Evolutionary conservation across 2,113 vertebrate genomes (phyloP).

Genomic region (Myotis yumanensis): DNA sequence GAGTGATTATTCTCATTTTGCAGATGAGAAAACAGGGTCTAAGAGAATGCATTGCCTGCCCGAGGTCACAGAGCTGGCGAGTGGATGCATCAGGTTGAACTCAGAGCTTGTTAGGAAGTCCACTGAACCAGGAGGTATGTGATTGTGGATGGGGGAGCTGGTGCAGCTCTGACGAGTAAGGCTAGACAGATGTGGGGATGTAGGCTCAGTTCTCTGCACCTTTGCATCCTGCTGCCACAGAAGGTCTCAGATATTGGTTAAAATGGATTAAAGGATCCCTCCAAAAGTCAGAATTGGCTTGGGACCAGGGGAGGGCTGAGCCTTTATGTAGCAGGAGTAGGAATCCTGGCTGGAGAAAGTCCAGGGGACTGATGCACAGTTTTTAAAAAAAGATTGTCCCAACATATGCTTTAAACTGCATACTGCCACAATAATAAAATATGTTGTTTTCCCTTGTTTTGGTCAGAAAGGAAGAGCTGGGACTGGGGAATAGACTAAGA

Average conservation of each 20-base stretch:
- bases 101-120: background rate
- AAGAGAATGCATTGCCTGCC: background rate
- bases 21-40: background rate
- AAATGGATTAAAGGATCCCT: background rate
- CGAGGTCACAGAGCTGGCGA: background rate
- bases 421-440: background rate
- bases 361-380: background rate
- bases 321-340: background rate
- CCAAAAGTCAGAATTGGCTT: background rate
- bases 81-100: background rate
- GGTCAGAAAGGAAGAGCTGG: background rate
- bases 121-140: rapidly evolving
- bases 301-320: background rate
- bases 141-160: rapidly evolving
- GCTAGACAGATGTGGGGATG: background rate
- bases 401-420: background rate
- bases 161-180: background rate
- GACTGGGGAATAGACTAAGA: background rate
- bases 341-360: background rate
- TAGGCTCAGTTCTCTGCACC: background rate
- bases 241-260: background rate
- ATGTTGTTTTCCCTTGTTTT: background rate
- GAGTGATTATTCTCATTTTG: background rate
- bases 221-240: background rate
- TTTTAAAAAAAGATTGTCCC: background rate